Conservation (phyloP, 2,113 vertebrate species). For the Laticauda colubrina region DNA sequence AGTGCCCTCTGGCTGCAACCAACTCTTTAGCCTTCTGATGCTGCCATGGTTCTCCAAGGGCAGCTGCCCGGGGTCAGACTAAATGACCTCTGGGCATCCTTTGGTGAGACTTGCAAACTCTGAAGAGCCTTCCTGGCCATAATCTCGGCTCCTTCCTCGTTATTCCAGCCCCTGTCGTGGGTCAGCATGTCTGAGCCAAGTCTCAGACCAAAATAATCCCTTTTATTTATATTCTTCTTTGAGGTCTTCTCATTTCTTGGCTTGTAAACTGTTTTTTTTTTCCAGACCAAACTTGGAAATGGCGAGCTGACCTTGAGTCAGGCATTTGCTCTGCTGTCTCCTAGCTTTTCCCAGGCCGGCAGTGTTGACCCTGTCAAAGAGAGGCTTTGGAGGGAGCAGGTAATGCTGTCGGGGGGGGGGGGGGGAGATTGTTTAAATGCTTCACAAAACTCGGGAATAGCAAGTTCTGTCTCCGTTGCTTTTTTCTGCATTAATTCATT, state of each 20-base stretch:
- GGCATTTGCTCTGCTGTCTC: not conserved
- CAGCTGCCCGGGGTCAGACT: not conserved
- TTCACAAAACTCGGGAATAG: not conserved
- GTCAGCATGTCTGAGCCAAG: not conserved
- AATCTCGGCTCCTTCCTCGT: not conserved
- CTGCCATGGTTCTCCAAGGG: not conserved
- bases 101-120: not conserved
- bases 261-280: not conserved
- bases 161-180: not conserved
- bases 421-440: accelerated
- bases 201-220: not conserved
- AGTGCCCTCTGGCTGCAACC: not conserved
- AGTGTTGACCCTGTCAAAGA: not conserved
- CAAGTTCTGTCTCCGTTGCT: not conserved
- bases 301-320: not conserved
- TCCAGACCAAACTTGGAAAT: not conserved
- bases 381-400: not conserved
- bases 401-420: not conserved
- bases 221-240: not conserved
- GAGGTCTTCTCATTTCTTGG: not conserved
- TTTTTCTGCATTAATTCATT: not conserved
- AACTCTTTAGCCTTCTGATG: not conserved
- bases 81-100: not conserved
- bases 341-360: not conserved
- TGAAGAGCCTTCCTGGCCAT: not conserved